These are phyloP conservation scores for Actenoides lindsayi DNA, from an alignment of 2,113 vertebrate species.

Conservation along the genomic window DNA sequence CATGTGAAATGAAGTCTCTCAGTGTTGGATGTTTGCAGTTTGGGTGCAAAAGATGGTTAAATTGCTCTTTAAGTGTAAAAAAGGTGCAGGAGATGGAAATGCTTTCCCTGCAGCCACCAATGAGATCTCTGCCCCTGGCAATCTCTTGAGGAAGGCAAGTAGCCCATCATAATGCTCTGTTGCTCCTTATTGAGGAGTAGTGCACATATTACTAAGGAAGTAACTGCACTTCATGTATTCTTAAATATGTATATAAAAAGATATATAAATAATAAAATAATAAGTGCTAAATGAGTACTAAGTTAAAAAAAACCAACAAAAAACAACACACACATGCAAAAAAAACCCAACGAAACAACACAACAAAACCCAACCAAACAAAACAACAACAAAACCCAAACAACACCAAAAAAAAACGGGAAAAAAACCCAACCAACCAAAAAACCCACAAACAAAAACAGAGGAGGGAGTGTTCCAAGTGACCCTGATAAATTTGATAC, in stretches of 20 bases:
- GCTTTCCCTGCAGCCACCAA: not conserved
- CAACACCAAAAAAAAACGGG: too few species aligned
- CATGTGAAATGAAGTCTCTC: not conserved
- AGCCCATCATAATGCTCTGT: not conserved
- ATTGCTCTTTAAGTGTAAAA: not conserved
- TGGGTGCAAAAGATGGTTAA: not conserved
- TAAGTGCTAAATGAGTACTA: not conserved
- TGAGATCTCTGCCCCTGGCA: not conserved
- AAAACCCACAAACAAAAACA: not conserved
- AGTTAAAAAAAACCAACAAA: not conserved
- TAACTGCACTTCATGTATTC: not conserved
- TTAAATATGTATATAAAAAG: not conserved
- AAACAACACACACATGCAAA: not conserved
- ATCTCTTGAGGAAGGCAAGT: not conserved
- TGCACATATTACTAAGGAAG: not conserved
- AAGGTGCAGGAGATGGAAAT: not conserved
- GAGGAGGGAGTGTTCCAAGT: not conserved
- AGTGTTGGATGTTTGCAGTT: not conserved
- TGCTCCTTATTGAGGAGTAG: not conserved
- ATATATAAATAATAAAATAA: not conserved
- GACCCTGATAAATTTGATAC: not conserved
- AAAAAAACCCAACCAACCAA: not conserved
- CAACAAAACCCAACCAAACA: not conserved
- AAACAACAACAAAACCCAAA: not conserved
- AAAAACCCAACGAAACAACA: too few species aligned